Evolutionary conservation across 2,797 vertebrate species (phyloP).

Genomic region (Notolabrus celidotus): DNA sequence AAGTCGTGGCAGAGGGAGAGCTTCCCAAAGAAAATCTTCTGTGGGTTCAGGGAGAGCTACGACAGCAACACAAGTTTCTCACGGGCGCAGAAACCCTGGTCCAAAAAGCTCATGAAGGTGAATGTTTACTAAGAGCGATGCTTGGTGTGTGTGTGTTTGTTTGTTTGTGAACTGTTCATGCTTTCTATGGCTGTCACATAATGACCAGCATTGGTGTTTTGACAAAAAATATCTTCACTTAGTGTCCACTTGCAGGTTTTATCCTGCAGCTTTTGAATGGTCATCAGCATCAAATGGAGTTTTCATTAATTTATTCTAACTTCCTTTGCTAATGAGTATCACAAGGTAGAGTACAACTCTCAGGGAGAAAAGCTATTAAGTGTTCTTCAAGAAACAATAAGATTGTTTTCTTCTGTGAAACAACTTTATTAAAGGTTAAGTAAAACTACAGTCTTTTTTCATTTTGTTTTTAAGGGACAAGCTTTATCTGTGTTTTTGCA

Average conservation of each 20-base stretch:
- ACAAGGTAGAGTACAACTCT: too few relatives aligned
- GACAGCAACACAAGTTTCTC: constrained; percentile 78
- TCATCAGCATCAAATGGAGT: too few relatives aligned
- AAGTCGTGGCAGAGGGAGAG: constrained; percentile 84
- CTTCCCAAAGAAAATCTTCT: constrained; percentile 85
- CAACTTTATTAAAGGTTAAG: too few relatives aligned
- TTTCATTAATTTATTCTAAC: too few relatives aligned
- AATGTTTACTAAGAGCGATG: constrained; percentile 5
- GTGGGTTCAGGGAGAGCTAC: constrained; percentile 83
- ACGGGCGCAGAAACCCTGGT: constrained; percentile 85
- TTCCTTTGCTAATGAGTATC: too few relatives aligned
- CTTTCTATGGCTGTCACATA: neutral
- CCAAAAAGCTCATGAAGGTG: constrained; percentile 84
- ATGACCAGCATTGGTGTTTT: neutral
- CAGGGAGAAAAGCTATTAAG: too few relatives aligned
- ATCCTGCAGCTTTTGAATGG: neutral
- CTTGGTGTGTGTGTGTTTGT: neutral
- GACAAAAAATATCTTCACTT: neutral
- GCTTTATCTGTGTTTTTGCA: too few relatives aligned
- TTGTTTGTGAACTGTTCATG: rapidly evolving
- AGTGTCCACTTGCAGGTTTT: neutral
- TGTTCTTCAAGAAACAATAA: too few relatives aligned
- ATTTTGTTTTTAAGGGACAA: too few relatives aligned
- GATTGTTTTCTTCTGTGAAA: too few relatives aligned
- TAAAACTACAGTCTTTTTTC: too few relatives aligned